Conservation (phyloP, 2,888 invertebrate species). For the Nebria brevicollis region DNA sequence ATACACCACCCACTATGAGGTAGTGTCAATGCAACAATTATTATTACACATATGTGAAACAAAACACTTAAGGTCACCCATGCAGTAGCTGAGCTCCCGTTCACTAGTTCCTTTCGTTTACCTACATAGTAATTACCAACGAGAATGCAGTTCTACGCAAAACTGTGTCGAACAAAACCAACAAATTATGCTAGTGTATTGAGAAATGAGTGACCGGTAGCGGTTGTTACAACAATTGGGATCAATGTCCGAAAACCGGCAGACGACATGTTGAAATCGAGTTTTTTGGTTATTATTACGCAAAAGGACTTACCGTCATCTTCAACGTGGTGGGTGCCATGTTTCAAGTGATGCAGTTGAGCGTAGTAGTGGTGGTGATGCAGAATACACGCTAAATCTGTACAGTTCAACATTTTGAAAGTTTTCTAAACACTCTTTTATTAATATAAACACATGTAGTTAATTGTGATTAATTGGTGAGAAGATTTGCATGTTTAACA, state of each 20-base stretch:
- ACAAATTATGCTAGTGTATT: constrained; percentile 23
- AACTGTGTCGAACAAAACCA: constrained; percentile 20
- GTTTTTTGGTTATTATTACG: neutral
- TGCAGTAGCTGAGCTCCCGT: neutral
- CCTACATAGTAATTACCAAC: constrained; percentile 34
- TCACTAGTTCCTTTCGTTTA: constrained; percentile 38
- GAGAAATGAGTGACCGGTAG: constrained; percentile 34
- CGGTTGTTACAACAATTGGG: constrained; percentile 23
- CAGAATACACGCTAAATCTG: constrained; percentile 80
- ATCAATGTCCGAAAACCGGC: constrained; percentile 29
- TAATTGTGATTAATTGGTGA: neutral
- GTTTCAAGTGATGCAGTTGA: constrained; percentile 75
- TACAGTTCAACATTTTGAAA: constrained; percentile 77
- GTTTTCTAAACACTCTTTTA: constrained; percentile 8
- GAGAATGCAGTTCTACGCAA: constrained; percentile 30
- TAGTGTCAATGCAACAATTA: neutral
- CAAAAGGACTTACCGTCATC: constrained; percentile 66
- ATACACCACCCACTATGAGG: neutral
- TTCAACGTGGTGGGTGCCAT: constrained; percentile 72
- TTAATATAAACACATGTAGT: neutral
- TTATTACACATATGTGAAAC: neutral
- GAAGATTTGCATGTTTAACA: neutral
- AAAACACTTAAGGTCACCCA: neutral
- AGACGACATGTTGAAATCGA: constrained; percentile 12
- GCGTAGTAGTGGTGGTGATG: constrained; percentile 81